These are phyloP conservation scores for Drosophila anomalata DNA, from an alignment of 2,888 invertebrate species.

Conservation along the genomic window DNA sequence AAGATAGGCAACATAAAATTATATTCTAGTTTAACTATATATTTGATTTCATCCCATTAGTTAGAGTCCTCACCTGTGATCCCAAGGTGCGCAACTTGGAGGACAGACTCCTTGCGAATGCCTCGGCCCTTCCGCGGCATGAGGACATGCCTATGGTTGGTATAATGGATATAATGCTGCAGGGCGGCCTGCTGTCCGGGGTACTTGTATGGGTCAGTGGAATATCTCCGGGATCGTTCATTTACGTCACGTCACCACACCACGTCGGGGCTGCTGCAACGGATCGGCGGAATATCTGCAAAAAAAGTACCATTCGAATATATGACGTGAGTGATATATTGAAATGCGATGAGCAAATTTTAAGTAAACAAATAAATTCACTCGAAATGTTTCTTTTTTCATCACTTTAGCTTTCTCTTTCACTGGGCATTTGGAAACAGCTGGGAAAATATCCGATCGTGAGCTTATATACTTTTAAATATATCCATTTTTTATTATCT, in stretches of 20 bases:
- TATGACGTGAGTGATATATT: constrained; percentile 36
- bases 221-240: constrained; percentile 83
- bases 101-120: constrained; percentile 91
- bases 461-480: constrained; percentile 4
- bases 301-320: constrained; percentile 22
- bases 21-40: not conserved
- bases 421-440: constrained; percentile 28
- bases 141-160: constrained; percentile 88
- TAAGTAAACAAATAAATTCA: constrained; percentile 68
- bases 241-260: constrained; percentile 76
- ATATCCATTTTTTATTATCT: constrained; percentile 34
- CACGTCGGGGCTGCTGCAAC: constrained; percentile 55
- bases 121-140: constrained; percentile 91
- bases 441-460: constrained; percentile 28
- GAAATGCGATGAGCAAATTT: constrained; percentile 24
- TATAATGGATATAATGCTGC: constrained; percentile 88
- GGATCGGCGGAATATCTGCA: constrained; percentile 59
- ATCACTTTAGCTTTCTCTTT: constrained; percentile 25
- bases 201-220: constrained; percentile 81
- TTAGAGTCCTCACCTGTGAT: constrained; percentile 82
- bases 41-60: too few relatives aligned
- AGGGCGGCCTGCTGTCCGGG: constrained; percentile 85
- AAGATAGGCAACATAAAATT: not conserved
- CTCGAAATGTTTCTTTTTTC: constrained; percentile 28
- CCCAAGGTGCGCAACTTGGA: constrained; percentile 90